phyloP scores from a whole-genome alignment of 2,888 invertebrate species.

The Patella pellucida region DNA sequence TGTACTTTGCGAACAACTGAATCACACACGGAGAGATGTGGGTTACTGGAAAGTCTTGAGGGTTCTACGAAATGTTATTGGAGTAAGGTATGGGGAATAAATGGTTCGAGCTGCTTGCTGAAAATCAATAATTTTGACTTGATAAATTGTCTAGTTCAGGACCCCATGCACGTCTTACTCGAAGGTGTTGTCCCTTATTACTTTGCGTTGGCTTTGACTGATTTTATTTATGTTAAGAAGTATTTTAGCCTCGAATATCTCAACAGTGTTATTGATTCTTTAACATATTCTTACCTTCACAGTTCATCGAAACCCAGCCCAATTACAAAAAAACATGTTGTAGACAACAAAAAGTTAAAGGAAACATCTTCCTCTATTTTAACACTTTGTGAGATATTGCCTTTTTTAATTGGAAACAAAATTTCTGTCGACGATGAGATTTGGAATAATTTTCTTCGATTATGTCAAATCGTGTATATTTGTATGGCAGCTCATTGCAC shows the following conservation, averaged over 20 bases:
- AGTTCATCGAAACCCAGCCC: neutral
- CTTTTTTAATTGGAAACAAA: neutral
- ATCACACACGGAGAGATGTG: slow-evolving; percentile 20
- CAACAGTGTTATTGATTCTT: neutral
- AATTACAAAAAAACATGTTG: neutral
- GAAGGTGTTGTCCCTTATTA: slow-evolving; percentile 29
- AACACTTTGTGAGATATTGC: neutral
- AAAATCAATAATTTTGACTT: slow-evolving; percentile 15
- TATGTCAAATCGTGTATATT: neutral
- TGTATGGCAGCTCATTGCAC: neutral
- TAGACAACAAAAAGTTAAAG: neutral
- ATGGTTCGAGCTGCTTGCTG: slow-evolving; percentile 21
- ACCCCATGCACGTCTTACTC: slow-evolving; percentile 27
- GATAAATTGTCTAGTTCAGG: slow-evolving; percentile 22
- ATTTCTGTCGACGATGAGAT: neutral
- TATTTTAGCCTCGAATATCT: neutral
- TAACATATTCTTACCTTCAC: neutral
- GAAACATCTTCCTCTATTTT: neutral
- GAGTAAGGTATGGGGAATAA: slow-evolving; percentile 35
- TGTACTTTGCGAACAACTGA: slow-evolving; percentile 14
- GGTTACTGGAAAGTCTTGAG: slow-evolving; percentile 10
- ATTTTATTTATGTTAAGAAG: slow-evolving; percentile 1
- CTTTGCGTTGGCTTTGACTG: slow-evolving; percentile 10
- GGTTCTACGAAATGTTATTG: slow-evolving; percentile 15
- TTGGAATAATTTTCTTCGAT: neutral